A percentile compares a stretch with the other conserved stretches of the same genome.
Conservation (phyloP, 2,888 invertebrate genomes). For the Pyrocoelia pectoralis region DNA sequence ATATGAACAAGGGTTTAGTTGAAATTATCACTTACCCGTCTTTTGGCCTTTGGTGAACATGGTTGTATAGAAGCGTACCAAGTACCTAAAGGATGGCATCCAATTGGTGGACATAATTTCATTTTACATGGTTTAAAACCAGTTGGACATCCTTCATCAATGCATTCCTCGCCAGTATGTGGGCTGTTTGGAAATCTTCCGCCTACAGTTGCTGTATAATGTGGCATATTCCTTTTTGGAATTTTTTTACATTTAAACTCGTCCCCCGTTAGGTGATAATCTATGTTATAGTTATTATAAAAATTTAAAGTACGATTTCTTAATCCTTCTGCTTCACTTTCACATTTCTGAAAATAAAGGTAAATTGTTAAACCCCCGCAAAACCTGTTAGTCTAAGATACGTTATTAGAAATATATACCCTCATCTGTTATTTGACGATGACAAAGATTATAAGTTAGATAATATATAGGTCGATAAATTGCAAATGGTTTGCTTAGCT, state of each 20-base stretch:
- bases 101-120: conserved; percentile 51
- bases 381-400: too few relatives aligned
- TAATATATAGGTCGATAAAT: too few relatives aligned
- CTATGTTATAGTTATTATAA: conserved; percentile 55
- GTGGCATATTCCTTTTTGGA: background rate
- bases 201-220: conserved; percentile 38
- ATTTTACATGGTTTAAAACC: conserved; percentile 56
- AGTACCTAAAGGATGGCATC: conserved; percentile 53
- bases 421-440: too few relatives aligned
- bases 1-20: too few relatives aligned
- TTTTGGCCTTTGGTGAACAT: conserved; percentile 53
- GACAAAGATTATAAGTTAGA: too few relatives aligned
- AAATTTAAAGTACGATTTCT: conserved; percentile 50
- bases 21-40: background rate
- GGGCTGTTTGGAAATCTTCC: conserved; percentile 47
- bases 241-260: background rate
- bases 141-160: conserved; percentile 51
- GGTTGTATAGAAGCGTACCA: conserved; percentile 55
- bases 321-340: conserved; percentile 21
- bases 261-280: conserved; percentile 45
- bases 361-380: background rate
- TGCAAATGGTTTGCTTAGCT: too few relatives aligned
- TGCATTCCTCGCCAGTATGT: too few relatives aligned
- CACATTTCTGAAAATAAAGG: background rate
- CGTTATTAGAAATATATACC: too few relatives aligned